phyloP scores from a whole-genome alignment of 2,113 vertebrate species.

The Brachionichthys hirsutus region DNA sequence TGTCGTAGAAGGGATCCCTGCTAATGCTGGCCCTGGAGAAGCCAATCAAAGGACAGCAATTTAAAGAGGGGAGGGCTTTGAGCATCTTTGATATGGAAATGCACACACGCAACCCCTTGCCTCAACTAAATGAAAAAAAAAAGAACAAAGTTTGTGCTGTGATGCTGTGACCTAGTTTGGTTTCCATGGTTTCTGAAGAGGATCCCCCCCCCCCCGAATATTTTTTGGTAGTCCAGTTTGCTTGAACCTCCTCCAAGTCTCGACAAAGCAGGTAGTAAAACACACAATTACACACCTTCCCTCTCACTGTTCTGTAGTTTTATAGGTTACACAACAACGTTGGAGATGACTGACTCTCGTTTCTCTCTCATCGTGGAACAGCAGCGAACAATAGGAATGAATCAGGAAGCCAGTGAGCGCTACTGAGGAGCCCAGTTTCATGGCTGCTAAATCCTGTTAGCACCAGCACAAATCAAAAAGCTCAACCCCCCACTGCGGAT shows the following conservation, averaged over 20 bases:
- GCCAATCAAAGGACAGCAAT: constrained; percentile 62
- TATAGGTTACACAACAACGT: constrained; percentile 41
- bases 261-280: constrained; percentile 32
- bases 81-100: constrained; percentile 79
- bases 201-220: constrained; percentile 20
- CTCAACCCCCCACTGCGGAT: constrained; percentile 64
- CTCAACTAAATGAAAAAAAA: constrained; percentile 70
- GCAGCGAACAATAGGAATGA: constrained; percentile 29
- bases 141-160: constrained; percentile 70
- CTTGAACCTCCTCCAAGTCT: constrained; percentile 52
- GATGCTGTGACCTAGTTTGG: constrained; percentile 80
- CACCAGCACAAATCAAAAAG: constrained; percentile 55
- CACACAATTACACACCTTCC: constrained; percentile 4
- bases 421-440: constrained; percentile 66
- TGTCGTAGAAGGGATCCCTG: constrained; percentile 98
- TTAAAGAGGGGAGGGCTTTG: constrained; percentile 48
- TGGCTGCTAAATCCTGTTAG: constrained; percentile 75
- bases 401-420: constrained; percentile 65
- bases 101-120: constrained; percentile 64
- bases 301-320: constrained; percentile 30
- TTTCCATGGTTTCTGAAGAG: constrained; percentile 79
- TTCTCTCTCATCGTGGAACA: constrained; percentile 9
- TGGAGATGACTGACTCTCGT: constrained; percentile 41
- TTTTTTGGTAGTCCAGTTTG: constrained; percentile 28
- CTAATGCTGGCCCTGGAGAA: constrained; percentile 93